Conservation (phyloP, 2,888 invertebrate genomes). For the Disparrhopalites patrizii region DNA sequence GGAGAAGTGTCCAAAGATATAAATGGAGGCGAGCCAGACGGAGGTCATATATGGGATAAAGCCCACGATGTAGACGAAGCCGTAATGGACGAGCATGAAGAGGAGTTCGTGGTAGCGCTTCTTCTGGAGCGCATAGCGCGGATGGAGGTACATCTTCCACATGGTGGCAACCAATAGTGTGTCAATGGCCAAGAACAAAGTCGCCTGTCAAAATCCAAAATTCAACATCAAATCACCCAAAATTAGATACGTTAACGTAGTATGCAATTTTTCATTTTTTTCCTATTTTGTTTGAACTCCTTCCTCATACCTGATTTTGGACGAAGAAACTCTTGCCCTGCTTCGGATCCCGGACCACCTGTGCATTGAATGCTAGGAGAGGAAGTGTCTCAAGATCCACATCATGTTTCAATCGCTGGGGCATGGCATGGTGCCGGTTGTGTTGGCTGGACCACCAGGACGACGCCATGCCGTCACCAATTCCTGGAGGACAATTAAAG, state of each 20-base stretch:
- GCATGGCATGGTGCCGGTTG: slow-evolving; percentile 47
- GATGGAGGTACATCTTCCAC: slow-evolving; percentile 46
- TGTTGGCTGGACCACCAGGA: slow-evolving; percentile 44
- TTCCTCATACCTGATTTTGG: slow-evolving; percentile 36
- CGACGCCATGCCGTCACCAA: slow-evolving; percentile 44
- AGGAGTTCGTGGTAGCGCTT: slow-evolving; percentile 33
- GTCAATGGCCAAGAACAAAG: slow-evolving; percentile 42
- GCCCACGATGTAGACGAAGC: slow-evolving; percentile 35
- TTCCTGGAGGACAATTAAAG: slow-evolving; percentile 31
- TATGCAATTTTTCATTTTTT: not conserved
- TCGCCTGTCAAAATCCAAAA: slow-evolving; percentile 32
- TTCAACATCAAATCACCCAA: no score
- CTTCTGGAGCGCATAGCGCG: slow-evolving; percentile 33
- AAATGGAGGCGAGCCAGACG: slow-evolving; percentile 40
- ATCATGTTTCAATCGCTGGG: slow-evolving; percentile 44
- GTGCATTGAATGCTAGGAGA: slow-evolving; percentile 44
- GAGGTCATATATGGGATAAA: slow-evolving; percentile 34
- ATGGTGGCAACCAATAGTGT: slow-evolving; percentile 42
- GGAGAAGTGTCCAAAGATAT: no score
- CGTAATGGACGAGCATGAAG: slow-evolving; percentile 41
- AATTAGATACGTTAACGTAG: no score
- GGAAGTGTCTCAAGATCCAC: slow-evolving; percentile 46
- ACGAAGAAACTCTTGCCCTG: slow-evolving; percentile 42
- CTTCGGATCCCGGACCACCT: slow-evolving; percentile 41
- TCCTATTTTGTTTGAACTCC: not conserved